Base-by-base conservation (phyloP, 2,888 invertebrate genomes). In the Sphaerophoria taeniata region DNA sequence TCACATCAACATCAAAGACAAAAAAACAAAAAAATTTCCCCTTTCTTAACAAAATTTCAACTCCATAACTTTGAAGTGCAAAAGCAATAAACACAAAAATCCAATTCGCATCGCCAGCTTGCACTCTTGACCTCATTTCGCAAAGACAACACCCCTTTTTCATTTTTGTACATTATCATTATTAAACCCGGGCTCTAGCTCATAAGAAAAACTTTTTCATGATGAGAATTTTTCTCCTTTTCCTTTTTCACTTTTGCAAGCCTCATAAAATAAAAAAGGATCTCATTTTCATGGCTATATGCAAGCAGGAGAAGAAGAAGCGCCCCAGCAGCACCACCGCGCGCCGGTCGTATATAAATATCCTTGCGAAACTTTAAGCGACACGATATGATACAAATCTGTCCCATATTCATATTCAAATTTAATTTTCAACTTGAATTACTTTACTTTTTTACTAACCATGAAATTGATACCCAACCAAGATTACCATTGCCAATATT, bases 341-440 rank as follows among this genome's bases (percentile, higher is more conserved):
- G n/a, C n/a, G n/a, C n/a, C n/a, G n/a, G n/a, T 24, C 24, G 24
- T n/a, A 65, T 53, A 67, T 43, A 31, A 16, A 43, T 31, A 51
- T 53, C 55, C 49, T 78, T 47, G 36, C n/a, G 55, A 77, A 70
- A 77, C 76, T 76, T 70, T 80, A 75, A 69, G 24, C 24, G 24
- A 24, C 24, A 55, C n/a, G 14, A 55, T 55, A 47, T 55, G 33
- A 76, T 76, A 61, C 77, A 77, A 77, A 60, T 72, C 65, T 63
- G 69, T 69, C 73, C 78, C 73, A 83, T 83, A 83, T 78, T 78
- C 77, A 78, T 85, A 85, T 85, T 76, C 76, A 85, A 85, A 85
- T 85, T 81, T 85, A 85, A 85, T 85, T 85, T 85, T 85, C 84
- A 81, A 85, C 84, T 85, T 85, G 84, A 85, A 85, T 85, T 85